Conservation (phyloP, 1,140 invertebrate genomes). For the Bilobella aurantiaca region DNA sequence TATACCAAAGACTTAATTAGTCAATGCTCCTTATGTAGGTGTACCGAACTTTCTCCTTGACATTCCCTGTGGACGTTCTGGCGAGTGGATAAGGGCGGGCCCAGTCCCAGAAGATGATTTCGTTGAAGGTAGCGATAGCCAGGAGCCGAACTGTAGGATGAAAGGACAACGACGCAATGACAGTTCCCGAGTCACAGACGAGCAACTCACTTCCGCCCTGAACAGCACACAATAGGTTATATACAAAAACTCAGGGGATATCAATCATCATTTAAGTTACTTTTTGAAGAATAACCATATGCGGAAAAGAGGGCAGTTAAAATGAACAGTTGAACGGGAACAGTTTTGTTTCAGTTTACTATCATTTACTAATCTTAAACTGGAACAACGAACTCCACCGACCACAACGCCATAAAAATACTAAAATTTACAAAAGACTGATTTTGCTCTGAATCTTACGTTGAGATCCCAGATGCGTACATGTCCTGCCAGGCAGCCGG, state of each 20-base stretch:
- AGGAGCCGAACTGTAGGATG: conserved; percentile 70
- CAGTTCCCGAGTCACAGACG: conserved; percentile 56
- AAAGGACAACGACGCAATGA: conserved; percentile 76
- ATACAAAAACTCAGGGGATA: no score
- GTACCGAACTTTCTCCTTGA: conserved; percentile 66
- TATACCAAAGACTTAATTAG: not conserved
- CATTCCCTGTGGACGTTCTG: conserved; percentile 54
- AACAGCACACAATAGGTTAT: no score
- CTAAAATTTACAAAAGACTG: no score
- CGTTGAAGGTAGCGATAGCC: conserved; percentile 73
- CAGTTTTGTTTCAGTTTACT: no score
- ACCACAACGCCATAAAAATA: no score
- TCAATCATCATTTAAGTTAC: no score
- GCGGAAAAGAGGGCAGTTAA: no score
- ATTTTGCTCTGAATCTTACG: conserved; percentile 49
- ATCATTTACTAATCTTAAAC: no score
- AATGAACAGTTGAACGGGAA: no score
- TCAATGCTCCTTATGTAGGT: not conserved
- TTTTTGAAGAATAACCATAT: no score
- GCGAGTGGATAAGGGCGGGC: conserved; percentile 58
- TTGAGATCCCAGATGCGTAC: conserved; percentile 82
- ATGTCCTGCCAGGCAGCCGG: conserved; percentile 79
- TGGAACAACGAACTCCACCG: no score
- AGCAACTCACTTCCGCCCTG: conserved; percentile 76
- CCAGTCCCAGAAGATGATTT: conserved; percentile 86